Percentiles rank a stretch among this genome's conserved stretches.
phyloP scores from a whole-genome alignment of 2,113 vertebrate species.

The Pseudopodoces humilis region DNA sequence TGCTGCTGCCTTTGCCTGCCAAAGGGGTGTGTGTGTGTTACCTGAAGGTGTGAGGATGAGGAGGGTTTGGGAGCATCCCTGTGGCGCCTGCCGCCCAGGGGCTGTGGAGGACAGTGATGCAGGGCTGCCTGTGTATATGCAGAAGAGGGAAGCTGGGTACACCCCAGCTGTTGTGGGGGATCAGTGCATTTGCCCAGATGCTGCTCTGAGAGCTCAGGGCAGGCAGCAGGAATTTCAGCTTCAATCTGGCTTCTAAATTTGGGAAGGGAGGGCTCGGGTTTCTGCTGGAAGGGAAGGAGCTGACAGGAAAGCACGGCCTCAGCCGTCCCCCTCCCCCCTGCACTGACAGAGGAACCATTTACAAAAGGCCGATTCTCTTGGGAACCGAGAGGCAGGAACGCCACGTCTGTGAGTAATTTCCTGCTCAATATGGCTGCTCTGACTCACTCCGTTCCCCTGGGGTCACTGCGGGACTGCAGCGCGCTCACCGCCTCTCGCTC shows the following conservation, averaged over 20 bases:
- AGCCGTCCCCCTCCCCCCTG: constrained; percentile 72
- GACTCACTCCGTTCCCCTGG: constrained; percentile 88
- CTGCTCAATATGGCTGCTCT: constrained; percentile 97
- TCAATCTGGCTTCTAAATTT: constrained; percentile 82
- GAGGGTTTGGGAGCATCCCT: neutral
- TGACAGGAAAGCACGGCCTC: constrained; percentile 83
- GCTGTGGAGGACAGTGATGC: neutral
- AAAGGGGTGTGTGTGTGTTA: neutral
- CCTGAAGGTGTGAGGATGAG: neutral
- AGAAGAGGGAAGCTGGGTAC: neutral
- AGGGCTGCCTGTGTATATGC: neutral
- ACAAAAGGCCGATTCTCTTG: constrained; percentile 86
- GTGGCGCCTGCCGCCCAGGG: rapidly evolving
- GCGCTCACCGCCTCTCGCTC: constrained; percentile 67
- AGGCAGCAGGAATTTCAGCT: constrained; percentile 75
- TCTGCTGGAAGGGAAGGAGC: constrained; percentile 82
- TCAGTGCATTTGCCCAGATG: neutral
- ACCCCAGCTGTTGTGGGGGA: neutral
- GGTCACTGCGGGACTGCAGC: constrained; percentile 80
- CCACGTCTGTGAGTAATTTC: constrained; percentile 96
- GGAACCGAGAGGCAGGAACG: constrained; percentile 82
- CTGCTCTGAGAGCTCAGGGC: neutral
- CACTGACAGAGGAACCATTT: constrained; percentile 87
- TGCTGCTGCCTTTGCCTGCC: neutral
- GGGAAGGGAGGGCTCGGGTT: constrained; percentile 79